phyloP scores from a whole-genome alignment of 2,113 vertebrate species.

The Gambusia affinis region DNA sequence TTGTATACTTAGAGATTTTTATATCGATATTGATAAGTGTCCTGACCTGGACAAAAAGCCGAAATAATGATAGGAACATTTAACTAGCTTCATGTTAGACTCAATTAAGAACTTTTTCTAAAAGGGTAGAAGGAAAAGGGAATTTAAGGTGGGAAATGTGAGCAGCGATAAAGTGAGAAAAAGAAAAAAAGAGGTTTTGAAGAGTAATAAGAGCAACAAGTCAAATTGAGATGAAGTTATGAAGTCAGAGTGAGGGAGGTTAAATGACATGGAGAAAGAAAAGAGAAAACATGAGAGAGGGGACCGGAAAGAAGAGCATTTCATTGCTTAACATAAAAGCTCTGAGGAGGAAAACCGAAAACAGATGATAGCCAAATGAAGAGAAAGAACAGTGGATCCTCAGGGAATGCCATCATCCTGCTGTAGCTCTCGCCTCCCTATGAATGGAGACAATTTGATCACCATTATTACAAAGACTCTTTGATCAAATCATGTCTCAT shows the following conservation, averaged over 20 bases:
- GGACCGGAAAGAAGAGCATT: neutral
- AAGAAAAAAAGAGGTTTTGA: neutral
- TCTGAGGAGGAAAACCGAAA: conserved; percentile 16
- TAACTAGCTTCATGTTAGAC: too few species aligned
- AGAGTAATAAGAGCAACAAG: neutral
- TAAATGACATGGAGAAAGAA: neutral
- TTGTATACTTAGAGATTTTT: too few species aligned
- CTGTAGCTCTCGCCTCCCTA: conserved; percentile 22
- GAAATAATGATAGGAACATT: too few species aligned
- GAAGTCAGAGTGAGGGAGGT: too few species aligned
- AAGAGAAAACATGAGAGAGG: neutral
- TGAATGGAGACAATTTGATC: conserved; percentile 66
- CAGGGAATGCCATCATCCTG: conserved; percentile 23
- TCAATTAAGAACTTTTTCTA: too few species aligned
- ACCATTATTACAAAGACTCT: conserved; percentile 69
- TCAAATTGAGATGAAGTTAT: neutral
- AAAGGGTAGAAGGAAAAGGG: too few species aligned
- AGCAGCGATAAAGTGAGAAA: neutral
- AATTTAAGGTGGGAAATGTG: too few species aligned
- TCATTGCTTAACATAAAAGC: conserved; percentile 48
- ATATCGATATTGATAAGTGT: too few species aligned
- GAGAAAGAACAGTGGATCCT: neutral
- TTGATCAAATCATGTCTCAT: conserved; percentile 72
- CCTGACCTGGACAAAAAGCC: too few species aligned
- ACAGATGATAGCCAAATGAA: neutral